Base-by-base conservation (phyloP, 2,888 invertebrate species). In the Phania funesta region DNA sequence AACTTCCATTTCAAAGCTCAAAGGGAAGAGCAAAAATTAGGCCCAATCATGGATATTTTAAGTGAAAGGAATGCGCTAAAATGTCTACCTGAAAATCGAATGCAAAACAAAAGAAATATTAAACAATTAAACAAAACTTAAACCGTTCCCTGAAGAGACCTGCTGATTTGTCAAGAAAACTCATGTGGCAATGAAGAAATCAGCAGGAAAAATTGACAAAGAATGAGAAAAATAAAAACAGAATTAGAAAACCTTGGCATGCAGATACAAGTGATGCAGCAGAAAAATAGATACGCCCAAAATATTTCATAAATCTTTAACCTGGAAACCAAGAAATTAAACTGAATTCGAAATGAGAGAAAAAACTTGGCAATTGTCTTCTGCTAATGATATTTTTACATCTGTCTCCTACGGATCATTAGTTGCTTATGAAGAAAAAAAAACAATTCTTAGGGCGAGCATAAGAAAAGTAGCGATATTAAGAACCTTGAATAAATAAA, bases 301-400 rank as follows among this genome's bases (percentile, higher is more conserved):
- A 71, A 71, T 58, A 48, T 46, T 65, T 75, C 65, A 58, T n/a
- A 35, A 48, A 50, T 35, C 64, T 75, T 65, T 76, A 67, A 68
- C 41, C 60, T 65, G 65, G 20, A 71, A 65, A 71, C 56, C 6
- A 56, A 56, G 38, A 77, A 54, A 62, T 24, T n/a, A 62, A 62
- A 48, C 50, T 29, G 48, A 65, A 52, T 50, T 46, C 24, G 13
- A 32, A 56, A 16, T 41, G 35, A 38, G 35, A 29, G n/a, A 48
- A 50, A 38, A 68, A 60, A 54, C 16, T 20, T 32, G 9, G 9
- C 35, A 64, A 54, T 35, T 64, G 35, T 29, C 24, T 60, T 67
- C 20, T 18, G 41, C 54, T 81, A 81, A 81, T 82, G 77, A 74
- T 65, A 65, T 54, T 74, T 78, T 78, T 70, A 64, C 46, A 78